Conservation (phyloP, 2,888 invertebrate species). For the Elegia similella region DNA sequence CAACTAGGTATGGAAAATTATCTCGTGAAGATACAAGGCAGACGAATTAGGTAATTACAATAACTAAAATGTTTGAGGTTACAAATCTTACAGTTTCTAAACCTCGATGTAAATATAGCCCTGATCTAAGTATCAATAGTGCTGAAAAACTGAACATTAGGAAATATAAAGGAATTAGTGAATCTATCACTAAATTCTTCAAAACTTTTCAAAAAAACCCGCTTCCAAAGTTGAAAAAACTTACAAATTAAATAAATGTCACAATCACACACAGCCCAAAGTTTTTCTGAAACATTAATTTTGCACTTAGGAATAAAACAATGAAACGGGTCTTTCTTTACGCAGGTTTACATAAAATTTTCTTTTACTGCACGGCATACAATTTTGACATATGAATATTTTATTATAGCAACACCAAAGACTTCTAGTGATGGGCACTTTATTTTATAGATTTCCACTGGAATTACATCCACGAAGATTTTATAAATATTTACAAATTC, state of each 20-base stretch:
- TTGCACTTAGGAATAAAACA: too few relatives aligned
- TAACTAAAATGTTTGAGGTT: neutral
- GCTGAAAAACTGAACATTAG: neutral
- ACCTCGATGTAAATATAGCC: neutral
- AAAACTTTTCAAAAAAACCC: neutral
- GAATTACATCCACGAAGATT: too few relatives aligned
- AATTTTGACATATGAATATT: too few relatives aligned
- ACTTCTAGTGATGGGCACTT: too few relatives aligned
- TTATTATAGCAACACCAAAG: too few relatives aligned
- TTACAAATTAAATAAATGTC: neutral
- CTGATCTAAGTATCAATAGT: neutral
- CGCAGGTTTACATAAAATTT: too few relatives aligned
- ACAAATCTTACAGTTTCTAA: conserved; percentile 5
- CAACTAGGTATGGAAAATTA: neutral
- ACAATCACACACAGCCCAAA: too few relatives aligned
- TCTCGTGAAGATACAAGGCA: neutral
- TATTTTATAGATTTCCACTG: too few relatives aligned
- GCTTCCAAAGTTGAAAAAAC: neutral
- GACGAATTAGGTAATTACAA: neutral
- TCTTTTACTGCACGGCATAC: too few relatives aligned
- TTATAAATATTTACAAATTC: too few relatives aligned
- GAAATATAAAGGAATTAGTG: neutral
- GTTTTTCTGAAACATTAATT: too few relatives aligned
- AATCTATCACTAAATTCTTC: neutral
- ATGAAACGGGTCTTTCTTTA: too few relatives aligned